These are phyloP conservation scores for Celastrina argiolus DNA, from an alignment of 2,888 invertebrate species.

Conservation along the genomic window DNA sequence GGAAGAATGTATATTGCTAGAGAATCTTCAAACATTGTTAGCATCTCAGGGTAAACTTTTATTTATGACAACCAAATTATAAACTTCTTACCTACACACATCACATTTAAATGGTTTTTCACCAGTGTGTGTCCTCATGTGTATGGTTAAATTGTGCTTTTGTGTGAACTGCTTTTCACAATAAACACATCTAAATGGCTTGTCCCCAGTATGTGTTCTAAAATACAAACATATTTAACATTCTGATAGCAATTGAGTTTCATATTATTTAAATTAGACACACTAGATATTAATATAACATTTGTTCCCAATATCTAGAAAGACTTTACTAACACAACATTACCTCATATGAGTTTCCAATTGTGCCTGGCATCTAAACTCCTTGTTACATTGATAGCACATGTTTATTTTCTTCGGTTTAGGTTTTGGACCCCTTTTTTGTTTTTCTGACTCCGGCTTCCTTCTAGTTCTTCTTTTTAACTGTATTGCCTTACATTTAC, in stretches of 20 bases:
- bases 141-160: constrained; percentile 80
- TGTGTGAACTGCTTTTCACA: constrained; percentile 79
- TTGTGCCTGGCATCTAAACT: constrained; percentile 80
- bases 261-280: too few relatives aligned
- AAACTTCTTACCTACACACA: constrained; percentile 67
- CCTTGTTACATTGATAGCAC: constrained; percentile 78
- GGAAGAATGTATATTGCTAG: too few relatives aligned
- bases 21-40: too few relatives aligned
- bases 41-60: too few relatives aligned
- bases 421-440: constrained; percentile 79
- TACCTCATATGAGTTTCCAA: constrained; percentile 79
- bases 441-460: constrained; percentile 76
- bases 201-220: constrained; percentile 80
- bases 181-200: constrained; percentile 76
- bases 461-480: constrained; percentile 58
- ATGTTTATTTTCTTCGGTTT: constrained; percentile 76
- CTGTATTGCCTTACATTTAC: constrained; percentile 55
- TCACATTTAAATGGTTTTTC: constrained; percentile 81
- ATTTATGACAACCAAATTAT: neutral
- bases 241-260: too few relatives aligned
- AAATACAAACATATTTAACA: constrained; percentile 17
- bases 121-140: constrained; percentile 77
- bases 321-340: constrained; percentile 16
- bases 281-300: too few relatives aligned
- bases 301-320: too few relatives aligned